A percentile compares a stretch with the other conserved stretches of the same genome.
Evolutionary conservation across 2,888 invertebrate species (phyloP).

Genomic region (Macrophya alboannulata): DNA sequence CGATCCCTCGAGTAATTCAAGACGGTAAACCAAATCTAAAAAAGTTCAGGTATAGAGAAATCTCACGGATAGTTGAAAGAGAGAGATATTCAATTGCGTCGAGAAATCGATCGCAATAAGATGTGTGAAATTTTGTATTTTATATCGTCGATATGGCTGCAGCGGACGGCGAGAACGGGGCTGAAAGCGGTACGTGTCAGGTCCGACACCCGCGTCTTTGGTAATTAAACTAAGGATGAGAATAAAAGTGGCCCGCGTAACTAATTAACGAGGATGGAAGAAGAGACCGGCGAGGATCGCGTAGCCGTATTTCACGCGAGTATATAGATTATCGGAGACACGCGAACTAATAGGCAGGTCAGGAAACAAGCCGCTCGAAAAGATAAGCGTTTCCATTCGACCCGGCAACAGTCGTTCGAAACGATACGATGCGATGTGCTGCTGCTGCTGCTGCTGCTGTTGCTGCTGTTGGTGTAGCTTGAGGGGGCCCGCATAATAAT

Average conservation of each 20-base stretch:
- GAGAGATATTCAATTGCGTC: not conserved
- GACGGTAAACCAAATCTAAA: slow-evolving; percentile 25
- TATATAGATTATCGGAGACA: slow-evolving; percentile 71
- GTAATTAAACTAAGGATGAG: slow-evolving; percentile 43
- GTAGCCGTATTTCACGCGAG: slow-evolving; percentile 75
- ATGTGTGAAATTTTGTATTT: slow-evolving; percentile 28
- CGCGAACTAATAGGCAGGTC: slow-evolving; percentile 76
- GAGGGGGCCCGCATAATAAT: slow-evolving; percentile 72
- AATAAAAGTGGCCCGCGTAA: slow-evolving; percentile 65
- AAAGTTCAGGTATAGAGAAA: not conserved
- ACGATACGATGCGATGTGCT: not conserved
- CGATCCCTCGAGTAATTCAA: slow-evolving; percentile 47
- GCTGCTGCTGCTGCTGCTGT: not conserved
- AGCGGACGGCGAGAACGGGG: not conserved
- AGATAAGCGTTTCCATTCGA: slow-evolving; percentile 70
- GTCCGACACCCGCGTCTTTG: slow-evolving; percentile 21
- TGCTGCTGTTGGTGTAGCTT: not conserved
- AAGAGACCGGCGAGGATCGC: slow-evolving; percentile 75
- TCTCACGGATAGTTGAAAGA: not conserved
- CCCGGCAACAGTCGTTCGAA: slow-evolving; percentile 18
- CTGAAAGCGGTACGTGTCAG: not conserved
- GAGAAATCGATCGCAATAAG: slow-evolving; percentile 24
- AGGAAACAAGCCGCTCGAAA: slow-evolving; percentile 74
- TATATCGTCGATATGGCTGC: not conserved
- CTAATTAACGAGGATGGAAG: slow-evolving; percentile 71